phyloP scores from a whole-genome alignment of 30 jellyfish, hydroid and myxozoan genomes.

The Clytia hemisphaerica region DNA sequence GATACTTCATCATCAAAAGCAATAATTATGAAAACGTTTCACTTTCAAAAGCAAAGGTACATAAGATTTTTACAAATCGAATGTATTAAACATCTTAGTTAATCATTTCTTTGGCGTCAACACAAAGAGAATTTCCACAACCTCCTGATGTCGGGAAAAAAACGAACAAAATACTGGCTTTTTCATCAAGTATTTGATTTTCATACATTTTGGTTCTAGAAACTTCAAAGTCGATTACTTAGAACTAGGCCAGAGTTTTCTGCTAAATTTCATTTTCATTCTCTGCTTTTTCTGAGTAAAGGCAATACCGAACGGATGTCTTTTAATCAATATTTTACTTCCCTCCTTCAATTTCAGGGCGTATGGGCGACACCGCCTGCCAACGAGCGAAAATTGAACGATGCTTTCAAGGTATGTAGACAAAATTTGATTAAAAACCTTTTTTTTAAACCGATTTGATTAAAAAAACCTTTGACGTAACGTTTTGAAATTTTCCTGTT shows the following conservation, averaged over 20 bases:
- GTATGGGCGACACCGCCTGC: conserved; percentile 99
- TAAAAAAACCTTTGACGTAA: neutral
- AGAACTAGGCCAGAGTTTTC: too few relatives aligned
- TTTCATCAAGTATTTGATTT: too few relatives aligned
- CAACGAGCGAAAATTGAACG: conserved; percentile 85
- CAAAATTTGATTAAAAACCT: too few relatives aligned
- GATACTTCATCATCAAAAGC: conserved; percentile 93
- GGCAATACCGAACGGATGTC: too few relatives aligned
- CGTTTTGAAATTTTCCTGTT: neutral
- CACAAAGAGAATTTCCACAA: neutral
- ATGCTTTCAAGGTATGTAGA: conserved; percentile 85
- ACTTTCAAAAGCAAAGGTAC: conserved; percentile 92
- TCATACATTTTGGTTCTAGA: too few relatives aligned
- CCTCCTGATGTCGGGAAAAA: too few relatives aligned
- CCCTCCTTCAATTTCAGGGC: too few relatives aligned
- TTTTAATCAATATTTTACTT: too few relatives aligned
- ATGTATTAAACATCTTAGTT: neutral
- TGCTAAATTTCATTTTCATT: too few relatives aligned
- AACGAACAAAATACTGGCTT: too few relatives aligned
- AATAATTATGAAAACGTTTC: conserved; percentile 93
- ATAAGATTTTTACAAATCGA: neutral
- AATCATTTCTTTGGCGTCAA: neutral
- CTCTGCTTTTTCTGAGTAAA: too few relatives aligned
- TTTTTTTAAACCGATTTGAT: neutral
- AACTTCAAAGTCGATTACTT: too few relatives aligned